Percentiles rank a stretch among this genome's conserved stretches.
Conservation (phyloP, 2,113 vertebrate species). For the Anhinga anhinga region DNA sequence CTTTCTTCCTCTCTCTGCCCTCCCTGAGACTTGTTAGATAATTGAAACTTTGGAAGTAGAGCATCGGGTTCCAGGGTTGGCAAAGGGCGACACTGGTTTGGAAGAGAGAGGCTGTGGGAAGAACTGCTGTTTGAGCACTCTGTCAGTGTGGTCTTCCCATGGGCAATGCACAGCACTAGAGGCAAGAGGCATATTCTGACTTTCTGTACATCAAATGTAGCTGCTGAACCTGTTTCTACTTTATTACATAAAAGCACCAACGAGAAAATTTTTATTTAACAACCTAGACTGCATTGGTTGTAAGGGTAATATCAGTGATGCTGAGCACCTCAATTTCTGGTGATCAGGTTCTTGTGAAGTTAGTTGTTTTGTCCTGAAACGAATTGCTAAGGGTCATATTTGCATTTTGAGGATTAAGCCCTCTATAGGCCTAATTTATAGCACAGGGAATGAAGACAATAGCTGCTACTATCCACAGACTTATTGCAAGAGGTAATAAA, state of each 20-base stretch:
- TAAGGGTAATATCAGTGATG: background rate
- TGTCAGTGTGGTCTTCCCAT: background rate
- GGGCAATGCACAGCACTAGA: background rate
- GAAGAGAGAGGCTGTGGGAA: background rate
- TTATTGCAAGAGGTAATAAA: background rate
- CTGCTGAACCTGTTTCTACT: background rate
- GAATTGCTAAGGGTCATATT: background rate
- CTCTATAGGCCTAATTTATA: background rate
- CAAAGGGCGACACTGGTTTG: fast-evolving
- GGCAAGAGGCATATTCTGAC: background rate
- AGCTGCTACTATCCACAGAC: background rate
- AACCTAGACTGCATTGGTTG: background rate
- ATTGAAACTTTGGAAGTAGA: background rate
- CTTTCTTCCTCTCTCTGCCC: background rate
- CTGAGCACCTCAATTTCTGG: background rate
- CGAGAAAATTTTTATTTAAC: background rate
- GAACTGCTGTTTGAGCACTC: background rate
- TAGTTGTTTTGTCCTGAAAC: background rate
- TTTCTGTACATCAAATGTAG: background rate
- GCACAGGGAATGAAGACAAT: background rate
- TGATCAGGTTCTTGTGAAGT: background rate
- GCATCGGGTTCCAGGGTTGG: background rate
- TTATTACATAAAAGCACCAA: background rate
- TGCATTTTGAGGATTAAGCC: background rate
- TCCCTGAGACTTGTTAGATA: background rate